Conservation (phyloP, 2,888 invertebrate species). For the Adineta ricciae region DNA sequence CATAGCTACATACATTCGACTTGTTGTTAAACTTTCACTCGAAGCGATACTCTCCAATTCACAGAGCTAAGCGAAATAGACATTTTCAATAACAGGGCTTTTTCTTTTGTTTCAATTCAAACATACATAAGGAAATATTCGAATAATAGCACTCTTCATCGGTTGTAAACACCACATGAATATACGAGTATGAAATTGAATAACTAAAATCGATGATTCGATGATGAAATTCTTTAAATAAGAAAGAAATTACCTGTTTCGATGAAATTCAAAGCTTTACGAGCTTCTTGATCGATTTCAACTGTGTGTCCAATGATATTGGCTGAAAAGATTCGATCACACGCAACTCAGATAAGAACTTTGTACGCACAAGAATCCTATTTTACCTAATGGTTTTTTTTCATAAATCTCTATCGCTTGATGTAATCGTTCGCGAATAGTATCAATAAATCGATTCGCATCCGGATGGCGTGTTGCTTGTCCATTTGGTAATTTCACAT, state of each 20-base stretch:
- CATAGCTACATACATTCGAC: background rate
- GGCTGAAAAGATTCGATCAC: background rate
- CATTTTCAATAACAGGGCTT: too few species aligned
- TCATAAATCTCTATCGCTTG: constrained; percentile 29
- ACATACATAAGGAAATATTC: background rate
- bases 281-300: background rate
- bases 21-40: background rate
- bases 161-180: background rate
- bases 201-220: background rate
- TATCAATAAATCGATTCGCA: constrained; percentile 23
- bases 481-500: background rate
- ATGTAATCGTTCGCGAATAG: background rate
- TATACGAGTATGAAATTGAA: background rate
- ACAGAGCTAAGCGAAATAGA: background rate
- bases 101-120: background rate
- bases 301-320: background rate
- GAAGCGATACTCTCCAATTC: background rate
- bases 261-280: background rate
- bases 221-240: background rate
- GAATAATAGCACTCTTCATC: background rate
- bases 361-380: background rate
- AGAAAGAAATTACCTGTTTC: background rate
- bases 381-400: background rate
- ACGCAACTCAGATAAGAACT: background rate
- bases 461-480: background rate